Conservation (phyloP, 2,113 vertebrate genomes). For the Tragelaphus strepsiceros region DNA sequence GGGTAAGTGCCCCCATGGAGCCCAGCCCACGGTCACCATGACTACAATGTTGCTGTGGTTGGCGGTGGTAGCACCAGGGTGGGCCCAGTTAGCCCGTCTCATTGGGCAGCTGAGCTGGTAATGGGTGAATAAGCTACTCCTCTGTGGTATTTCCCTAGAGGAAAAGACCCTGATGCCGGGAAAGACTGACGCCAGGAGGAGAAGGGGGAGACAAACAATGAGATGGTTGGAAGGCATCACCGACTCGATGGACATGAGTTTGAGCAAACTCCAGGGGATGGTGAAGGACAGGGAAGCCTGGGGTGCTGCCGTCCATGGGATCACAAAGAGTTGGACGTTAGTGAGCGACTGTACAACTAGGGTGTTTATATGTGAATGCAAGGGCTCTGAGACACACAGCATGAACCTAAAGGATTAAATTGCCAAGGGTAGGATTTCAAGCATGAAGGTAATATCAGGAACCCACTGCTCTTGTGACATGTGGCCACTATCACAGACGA, state of each 20-base stretch:
- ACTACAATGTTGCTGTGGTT: rapidly evolving
- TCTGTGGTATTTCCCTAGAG: neutral
- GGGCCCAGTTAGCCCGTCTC: neutral
- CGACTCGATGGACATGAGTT: neutral
- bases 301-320: neutral
- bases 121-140: rapidly evolving
- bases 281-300: neutral
- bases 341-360: neutral
- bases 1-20: neutral
- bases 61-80: neutral
- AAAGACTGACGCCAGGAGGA: neutral
- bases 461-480: rapidly evolving
- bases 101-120: neutral
- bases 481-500: rapidly evolving
- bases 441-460: rapidly evolving
- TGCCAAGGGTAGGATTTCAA: neutral
- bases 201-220: neutral
- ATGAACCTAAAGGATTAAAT: neutral
- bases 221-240: neutral
- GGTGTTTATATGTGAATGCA: neutral
- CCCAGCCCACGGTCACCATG: rapidly evolving
- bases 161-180: neutral
- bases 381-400: neutral
- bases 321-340: neutral
- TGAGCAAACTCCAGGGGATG: neutral